Conservation (phyloP, 2,113 vertebrate genomes). For the Megaceryle torquata region DNA sequence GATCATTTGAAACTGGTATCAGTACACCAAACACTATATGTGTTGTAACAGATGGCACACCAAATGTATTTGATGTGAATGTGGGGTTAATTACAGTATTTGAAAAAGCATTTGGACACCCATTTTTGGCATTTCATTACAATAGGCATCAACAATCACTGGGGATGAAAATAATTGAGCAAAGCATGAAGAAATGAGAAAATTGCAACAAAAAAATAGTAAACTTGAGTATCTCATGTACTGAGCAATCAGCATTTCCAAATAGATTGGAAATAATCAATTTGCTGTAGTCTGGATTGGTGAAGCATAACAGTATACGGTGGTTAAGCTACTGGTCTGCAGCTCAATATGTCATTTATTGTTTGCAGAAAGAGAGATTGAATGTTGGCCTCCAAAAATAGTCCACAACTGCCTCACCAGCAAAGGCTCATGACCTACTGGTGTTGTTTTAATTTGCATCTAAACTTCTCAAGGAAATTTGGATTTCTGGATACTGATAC, state of each 20-base stretch:
- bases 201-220: not conserved
- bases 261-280: not conserved
- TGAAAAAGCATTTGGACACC: constrained; percentile 31
- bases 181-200: constrained; percentile 24
- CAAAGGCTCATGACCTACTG: not conserved
- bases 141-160: not conserved
- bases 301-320: not conserved
- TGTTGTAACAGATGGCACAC: not conserved
- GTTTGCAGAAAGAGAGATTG: not conserved
- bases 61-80: constrained; percentile 9
- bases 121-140: not conserved
- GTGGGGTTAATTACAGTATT: not conserved
- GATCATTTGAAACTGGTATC: not conserved
- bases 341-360: not conserved
- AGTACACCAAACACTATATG: not conserved
- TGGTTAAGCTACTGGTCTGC: not conserved
- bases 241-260: not conserved
- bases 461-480: not conserved
- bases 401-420: not conserved
- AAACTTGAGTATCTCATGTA: not conserved
- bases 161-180: not conserved
- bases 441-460: not conserved
- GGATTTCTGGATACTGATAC: not conserved
- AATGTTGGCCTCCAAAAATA: not conserved
- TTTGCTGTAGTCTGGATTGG: not conserved